Evolutionary conservation across 2,888 invertebrate species (phyloP).

Genomic region (Desoria tigrina): DNA sequence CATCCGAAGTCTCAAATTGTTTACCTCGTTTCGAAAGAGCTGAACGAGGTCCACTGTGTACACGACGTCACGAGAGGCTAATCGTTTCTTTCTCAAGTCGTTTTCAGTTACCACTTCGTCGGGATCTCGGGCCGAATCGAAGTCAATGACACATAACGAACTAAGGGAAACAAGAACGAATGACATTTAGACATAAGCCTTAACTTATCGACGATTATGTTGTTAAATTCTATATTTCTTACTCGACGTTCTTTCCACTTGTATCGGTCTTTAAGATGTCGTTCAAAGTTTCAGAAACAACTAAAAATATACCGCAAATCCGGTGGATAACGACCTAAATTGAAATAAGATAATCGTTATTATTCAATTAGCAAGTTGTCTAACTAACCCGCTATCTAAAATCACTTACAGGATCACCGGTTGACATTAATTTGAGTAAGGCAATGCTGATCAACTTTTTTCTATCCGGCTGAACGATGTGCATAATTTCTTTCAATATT

Average conservation of each 20-base stretch:
- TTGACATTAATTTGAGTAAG: constrained; percentile 57
- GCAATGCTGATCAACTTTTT: constrained; percentile 76
- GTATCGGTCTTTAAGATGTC: constrained; percentile 76
- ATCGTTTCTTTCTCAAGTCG: constrained; percentile 69
- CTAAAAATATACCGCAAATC: constrained; percentile 72
- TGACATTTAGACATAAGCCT: constrained; percentile 4
- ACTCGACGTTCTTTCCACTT: constrained; percentile 65
- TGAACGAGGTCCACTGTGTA: constrained; percentile 70
- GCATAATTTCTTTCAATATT: constrained; percentile 78
- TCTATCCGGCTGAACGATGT: constrained; percentile 75
- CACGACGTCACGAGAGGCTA: constrained; percentile 75
- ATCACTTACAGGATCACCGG: constrained; percentile 54
- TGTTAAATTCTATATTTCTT: too few relatives aligned
- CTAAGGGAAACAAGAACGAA: constrained; percentile 38
- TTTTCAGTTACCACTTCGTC: constrained; percentile 70
- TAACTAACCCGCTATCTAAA: constrained; percentile 30
- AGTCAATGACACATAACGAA: constrained; percentile 52
- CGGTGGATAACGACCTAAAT: constrained; percentile 69
- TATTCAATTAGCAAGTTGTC: too few relatives aligned
- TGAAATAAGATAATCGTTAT: constrained; percentile 62
- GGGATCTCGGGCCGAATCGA: constrained; percentile 57
- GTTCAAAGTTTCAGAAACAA: constrained; percentile 74
- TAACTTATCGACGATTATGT: constrained; percentile 5
- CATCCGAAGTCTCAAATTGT: constrained; percentile 70
- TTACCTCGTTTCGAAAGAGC: constrained; percentile 62